phyloP scores from a whole-genome alignment of 2,888 invertebrate species.

The Fabriciana adippe region DNA sequence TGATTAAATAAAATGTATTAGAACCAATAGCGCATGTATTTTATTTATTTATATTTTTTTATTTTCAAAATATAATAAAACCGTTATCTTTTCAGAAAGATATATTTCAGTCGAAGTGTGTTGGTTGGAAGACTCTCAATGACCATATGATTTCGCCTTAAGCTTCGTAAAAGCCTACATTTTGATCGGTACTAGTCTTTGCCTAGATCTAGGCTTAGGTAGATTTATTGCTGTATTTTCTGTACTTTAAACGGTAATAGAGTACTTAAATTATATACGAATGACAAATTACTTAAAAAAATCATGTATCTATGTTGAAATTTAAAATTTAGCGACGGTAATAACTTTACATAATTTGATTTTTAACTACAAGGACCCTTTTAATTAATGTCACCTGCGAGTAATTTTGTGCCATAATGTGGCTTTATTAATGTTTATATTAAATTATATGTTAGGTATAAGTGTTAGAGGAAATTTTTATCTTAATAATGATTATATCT shows the following conservation, averaged over 20 bases:
- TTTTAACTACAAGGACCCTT: slow-evolving; percentile 18
- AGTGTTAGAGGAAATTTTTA: slow-evolving; percentile 3
- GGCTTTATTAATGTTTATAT: slow-evolving; percentile 18
- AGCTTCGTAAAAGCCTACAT: slow-evolving; percentile 4
- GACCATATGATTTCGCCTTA: slow-evolving; percentile 8
- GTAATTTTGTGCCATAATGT: slow-evolving; percentile 21
- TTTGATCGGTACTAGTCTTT: slow-evolving; percentile 15
- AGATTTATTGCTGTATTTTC: slow-evolving; percentile 6
- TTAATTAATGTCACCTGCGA: slow-evolving; percentile 27
- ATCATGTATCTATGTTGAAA: not conserved
- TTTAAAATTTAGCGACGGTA: slow-evolving; percentile 5
- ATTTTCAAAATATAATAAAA: no score
- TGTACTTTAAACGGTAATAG: not conserved
- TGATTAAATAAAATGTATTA: no score
- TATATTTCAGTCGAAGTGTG: not conserved
- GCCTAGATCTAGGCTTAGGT: slow-evolving; percentile 11
- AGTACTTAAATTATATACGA: no score
- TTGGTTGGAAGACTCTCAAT: no score
- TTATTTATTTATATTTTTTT: no score
- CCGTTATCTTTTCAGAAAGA: not conserved
- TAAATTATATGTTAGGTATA: not conserved
- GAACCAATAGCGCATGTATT: no score
- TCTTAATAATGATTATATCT: slow-evolving; percentile 1
- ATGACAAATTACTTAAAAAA: not conserved
- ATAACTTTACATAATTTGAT: slow-evolving; percentile 19